phyloP scores from a whole-genome alignment of 2,797 vertebrate species.

The Hippocampus kuda region DNA sequence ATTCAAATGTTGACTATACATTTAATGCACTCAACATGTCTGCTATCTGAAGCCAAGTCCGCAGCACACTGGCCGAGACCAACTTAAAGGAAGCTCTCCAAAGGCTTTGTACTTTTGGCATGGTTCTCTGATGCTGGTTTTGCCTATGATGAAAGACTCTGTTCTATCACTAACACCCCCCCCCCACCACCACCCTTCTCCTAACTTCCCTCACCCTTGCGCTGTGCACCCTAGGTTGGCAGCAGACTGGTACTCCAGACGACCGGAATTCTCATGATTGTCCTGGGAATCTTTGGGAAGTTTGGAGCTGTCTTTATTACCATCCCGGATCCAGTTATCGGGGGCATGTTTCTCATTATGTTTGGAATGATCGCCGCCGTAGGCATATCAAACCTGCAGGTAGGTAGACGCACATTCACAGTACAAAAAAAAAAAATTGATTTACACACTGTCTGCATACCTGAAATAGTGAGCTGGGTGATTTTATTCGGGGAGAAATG shows the following conservation, averaged over 20 bases:
- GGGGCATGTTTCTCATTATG: constrained; percentile 78
- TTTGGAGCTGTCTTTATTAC: constrained; percentile 75
- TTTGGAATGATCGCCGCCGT: constrained; percentile 77
- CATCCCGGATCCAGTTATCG: constrained; percentile 74
- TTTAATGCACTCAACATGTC: not conserved
- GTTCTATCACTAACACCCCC: not conserved
- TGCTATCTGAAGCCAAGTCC: not conserved
- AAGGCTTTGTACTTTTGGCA: not conserved
- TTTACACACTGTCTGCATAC: not conserved
- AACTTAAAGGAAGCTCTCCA: not conserved
- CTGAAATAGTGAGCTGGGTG: not conserved
- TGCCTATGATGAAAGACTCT: not conserved
- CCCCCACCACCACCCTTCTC: no score
- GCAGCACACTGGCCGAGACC: not conserved
- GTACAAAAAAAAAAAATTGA: not conserved
- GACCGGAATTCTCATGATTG: constrained; percentile 69
- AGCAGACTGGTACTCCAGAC: constrained; percentile 71
- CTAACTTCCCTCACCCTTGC: not conserved
- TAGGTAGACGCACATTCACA: constrained; percentile 27
- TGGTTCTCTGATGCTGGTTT: not conserved
- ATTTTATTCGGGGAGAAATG: no score
- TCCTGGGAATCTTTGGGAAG: constrained; percentile 72
- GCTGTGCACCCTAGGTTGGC: constrained; percentile 58
- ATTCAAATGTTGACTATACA: not conserved
- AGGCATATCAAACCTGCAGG: constrained; percentile 75